Evolutionary conservation across 2,888 invertebrate genomes (phyloP), one percentile per base, ranked within the genome.

Genomic region (Rhagophthalmus giganteus): DNA sequence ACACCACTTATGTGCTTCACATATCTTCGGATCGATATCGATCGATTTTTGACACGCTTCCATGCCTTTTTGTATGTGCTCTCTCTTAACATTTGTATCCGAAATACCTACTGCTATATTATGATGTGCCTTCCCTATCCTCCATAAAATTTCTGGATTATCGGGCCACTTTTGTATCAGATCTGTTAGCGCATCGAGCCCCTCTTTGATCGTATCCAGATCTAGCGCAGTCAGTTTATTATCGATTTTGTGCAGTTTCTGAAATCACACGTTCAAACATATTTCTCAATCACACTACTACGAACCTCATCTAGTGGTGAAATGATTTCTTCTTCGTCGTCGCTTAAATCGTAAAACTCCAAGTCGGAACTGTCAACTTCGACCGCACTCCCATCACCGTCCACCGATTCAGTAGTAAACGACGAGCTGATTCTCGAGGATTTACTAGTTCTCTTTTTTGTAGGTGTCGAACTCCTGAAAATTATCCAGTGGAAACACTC

Each of bases 1-100:
- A 69, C 78, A 83, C 87, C 88, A 88, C 72, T 88, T 88, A 70
- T 87, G 86, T 9, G 82, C 79, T 62, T 85, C 80, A 1, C 81
- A 74, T 61, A 79, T 75, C 10, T 74, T 66, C 1, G 76, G 69
- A 51, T 79, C 74, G 2, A 80, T 52, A 34, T 76, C 66, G 12
- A 87, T 66, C 10, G 85, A 80, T 50, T 70, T 69, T 40, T 77
- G 72, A 40, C 85, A 85, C 53, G 77, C 77, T 25, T 79, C 75
- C 33, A 81, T 74, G 67, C 72, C 73, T 9, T 32, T 27, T 4
- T 10, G 4, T 15, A 73, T 57, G 27, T 68, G 63, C 3, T 61
- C 58, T 28, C 63, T 48, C 46, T 67, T 65, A 12, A 54, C 44
- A 12, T 57, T 47, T 12, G 50, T 49, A 42, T 68, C 63, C 3